These are phyloP conservation scores for Folsomia candida DNA, from an alignment of 2,888 invertebrate genomes.

Conservation along the genomic window DNA sequence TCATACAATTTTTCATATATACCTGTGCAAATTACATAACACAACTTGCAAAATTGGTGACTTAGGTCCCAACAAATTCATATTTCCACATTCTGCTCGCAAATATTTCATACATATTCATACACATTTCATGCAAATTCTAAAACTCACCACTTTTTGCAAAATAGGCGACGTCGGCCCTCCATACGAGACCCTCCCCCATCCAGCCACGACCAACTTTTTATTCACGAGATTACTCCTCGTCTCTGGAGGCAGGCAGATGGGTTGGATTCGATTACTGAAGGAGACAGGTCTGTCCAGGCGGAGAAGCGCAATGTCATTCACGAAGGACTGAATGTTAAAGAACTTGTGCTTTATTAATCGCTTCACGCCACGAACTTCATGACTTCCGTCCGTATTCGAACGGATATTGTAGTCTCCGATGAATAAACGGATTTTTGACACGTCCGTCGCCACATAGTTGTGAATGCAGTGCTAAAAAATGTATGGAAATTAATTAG, in stretches of 20 bases:
- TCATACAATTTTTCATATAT: too few relatives aligned
- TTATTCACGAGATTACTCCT: slow-evolving; percentile 8
- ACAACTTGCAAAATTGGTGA: too few relatives aligned
- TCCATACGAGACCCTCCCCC: slow-evolving; percentile 3
- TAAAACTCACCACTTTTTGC: slow-evolving; percentile 82
- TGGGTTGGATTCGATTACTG: slow-evolving; percentile 69
- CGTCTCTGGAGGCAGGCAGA: slow-evolving; percentile 62
- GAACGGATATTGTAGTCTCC: slow-evolving; percentile 80
- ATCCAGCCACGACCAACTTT: slow-evolving; percentile 26
- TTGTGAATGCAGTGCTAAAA: slow-evolving; percentile 14
- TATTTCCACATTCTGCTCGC: too few relatives aligned
- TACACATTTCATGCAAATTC: too few relatives aligned
- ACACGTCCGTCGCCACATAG: slow-evolving; percentile 72
- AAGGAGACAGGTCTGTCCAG: slow-evolving; percentile 73
- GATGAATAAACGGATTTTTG: slow-evolving; percentile 72
- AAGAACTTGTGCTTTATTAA: slow-evolving; percentile 81
- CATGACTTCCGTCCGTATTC: slow-evolving; percentile 69
- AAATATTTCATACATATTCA: too few relatives aligned
- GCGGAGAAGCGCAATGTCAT: slow-evolving; percentile 78
- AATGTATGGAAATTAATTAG: not conserved
- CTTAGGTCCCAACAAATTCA: too few relatives aligned
- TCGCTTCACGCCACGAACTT: slow-evolving; percentile 74
- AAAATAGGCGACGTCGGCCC: slow-evolving; percentile 63
- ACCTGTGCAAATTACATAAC: too few relatives aligned
- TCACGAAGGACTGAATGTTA: slow-evolving; percentile 76